Conservation (phyloP, 2,888 invertebrate species). For the Drosophila limbata region DNA sequence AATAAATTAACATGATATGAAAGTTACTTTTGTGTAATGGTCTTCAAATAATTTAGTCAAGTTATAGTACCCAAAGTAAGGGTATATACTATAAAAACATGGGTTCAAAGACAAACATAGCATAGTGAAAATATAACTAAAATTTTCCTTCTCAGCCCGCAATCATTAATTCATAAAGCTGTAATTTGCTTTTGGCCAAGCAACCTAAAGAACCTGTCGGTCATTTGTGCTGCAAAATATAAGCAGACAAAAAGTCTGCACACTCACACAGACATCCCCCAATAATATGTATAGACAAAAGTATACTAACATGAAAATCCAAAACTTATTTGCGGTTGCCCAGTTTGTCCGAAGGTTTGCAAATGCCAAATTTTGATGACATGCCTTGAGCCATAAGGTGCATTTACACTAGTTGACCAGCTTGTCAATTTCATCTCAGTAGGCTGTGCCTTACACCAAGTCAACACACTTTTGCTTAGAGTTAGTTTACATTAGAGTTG, state of each 20-base stretch:
- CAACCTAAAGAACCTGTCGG: conserved; percentile 56
- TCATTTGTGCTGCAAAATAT: conserved; percentile 66
- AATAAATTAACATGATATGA: neutral
- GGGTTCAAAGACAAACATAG: conserved; percentile 27
- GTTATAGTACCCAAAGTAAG: neutral
- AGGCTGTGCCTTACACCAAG: too few relatives aligned
- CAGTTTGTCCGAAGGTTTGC: conserved; percentile 50
- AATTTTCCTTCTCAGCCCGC: conserved; percentile 35
- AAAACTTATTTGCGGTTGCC: conserved; percentile 72
- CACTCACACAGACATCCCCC: conserved; percentile 18
- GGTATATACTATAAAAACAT: conserved; percentile 2
- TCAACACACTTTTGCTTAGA: too few relatives aligned
- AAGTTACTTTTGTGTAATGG: too few relatives aligned
- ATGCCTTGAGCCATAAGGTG: conserved; percentile 65
- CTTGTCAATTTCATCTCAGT: too few relatives aligned
- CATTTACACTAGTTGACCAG: too few relatives aligned
- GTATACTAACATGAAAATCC: too few relatives aligned
- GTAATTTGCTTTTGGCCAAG: conserved; percentile 67
- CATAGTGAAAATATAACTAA: conserved; percentile 41
- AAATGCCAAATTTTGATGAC: conserved; percentile 67
- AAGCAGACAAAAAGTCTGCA: conserved; percentile 64
- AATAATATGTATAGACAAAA: too few relatives aligned
- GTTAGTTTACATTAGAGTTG: too few relatives aligned
- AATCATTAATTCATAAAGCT: conserved; percentile 74
- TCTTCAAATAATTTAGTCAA: too few relatives aligned